phyloP scores from a whole-genome alignment of 2,797 vertebrate genomes.

The Squalus acanthias region DNA sequence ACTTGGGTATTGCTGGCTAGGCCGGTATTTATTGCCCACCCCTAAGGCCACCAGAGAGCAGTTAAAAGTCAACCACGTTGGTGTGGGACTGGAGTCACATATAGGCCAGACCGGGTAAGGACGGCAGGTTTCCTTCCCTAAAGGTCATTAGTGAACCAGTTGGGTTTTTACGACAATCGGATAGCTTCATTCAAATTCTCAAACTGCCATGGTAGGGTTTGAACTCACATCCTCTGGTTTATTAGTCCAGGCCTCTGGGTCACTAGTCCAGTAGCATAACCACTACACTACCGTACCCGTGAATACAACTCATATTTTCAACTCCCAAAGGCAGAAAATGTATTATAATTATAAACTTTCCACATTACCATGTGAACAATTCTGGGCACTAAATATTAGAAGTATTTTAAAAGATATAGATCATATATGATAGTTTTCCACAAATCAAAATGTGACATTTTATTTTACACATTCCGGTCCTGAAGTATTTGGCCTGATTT shows the following conservation, averaged over 20 bases:
- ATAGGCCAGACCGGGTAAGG: not conserved
- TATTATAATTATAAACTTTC: not conserved
- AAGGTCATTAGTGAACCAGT: not conserved
- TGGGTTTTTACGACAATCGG: not conserved
- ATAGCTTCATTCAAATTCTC: not conserved
- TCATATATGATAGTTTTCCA: not conserved
- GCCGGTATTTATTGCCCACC: not conserved
- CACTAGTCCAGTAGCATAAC: not conserved
- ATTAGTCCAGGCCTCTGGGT: no score
- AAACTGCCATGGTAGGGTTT: not conserved
- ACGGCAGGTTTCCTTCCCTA: not conserved
- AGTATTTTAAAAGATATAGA: not conserved
- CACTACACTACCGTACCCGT: not conserved
- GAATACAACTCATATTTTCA: no score
- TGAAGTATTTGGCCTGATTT: not conserved
- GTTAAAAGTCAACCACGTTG: not conserved
- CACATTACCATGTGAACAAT: not conserved
- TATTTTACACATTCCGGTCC: not conserved
- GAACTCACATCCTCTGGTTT: not conserved
- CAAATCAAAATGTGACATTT: not conserved
- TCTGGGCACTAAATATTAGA: not conserved
- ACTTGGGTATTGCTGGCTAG: not conserved
- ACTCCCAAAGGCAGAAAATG: not conserved
- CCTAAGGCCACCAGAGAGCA: not conserved
- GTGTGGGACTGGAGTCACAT: no score